A percentile compares a stretch with the other conserved stretches of the same genome.
phyloP scores from a whole-genome alignment of 2,888 invertebrate genomes.

The Oithona nana region DNA sequence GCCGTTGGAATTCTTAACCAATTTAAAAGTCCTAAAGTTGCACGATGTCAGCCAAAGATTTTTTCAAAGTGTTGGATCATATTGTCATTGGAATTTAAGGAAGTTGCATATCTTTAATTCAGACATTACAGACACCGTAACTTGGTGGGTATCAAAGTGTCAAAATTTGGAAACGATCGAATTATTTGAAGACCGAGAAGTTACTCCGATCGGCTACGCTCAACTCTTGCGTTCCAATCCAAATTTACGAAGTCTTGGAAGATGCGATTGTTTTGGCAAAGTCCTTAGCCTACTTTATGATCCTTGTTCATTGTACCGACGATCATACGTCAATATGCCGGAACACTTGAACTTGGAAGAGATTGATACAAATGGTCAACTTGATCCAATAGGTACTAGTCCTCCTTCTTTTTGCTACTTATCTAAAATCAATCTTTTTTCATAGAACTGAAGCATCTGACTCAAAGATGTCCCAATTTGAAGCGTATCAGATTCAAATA shows the following conservation, averaged over 20 bases:
- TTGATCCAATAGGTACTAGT: too few species aligned
- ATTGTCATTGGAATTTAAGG: constrained; percentile 7
- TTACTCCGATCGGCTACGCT: constrained; percentile 12
- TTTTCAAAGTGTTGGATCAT: constrained; percentile 5
- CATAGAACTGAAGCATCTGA: neutral
- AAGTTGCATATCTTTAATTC: neutral
- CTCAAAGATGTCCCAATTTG: constrained; percentile 1
- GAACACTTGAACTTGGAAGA: constrained; percentile 6
- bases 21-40: neutral
- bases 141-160: constrained; percentile 9
- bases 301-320: neutral
- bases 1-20: neutral
- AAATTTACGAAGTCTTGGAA: constrained; percentile 5
- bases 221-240: constrained; percentile 5
- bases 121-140: constrained; percentile 1
- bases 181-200: constrained; percentile 1
- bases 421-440: too few species aligned
- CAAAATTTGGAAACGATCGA: constrained; percentile 1
- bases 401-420: too few species aligned
- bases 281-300: constrained; percentile 5
- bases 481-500: neutral
- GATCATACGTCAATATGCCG: neutral
- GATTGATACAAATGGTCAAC: neutral
- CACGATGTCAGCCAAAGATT: constrained; percentile 3
- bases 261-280: constrained; percentile 7